Evolutionary conservation across 2,113 vertebrate species (phyloP).

Genomic region (Spea multiplicata): DNA sequence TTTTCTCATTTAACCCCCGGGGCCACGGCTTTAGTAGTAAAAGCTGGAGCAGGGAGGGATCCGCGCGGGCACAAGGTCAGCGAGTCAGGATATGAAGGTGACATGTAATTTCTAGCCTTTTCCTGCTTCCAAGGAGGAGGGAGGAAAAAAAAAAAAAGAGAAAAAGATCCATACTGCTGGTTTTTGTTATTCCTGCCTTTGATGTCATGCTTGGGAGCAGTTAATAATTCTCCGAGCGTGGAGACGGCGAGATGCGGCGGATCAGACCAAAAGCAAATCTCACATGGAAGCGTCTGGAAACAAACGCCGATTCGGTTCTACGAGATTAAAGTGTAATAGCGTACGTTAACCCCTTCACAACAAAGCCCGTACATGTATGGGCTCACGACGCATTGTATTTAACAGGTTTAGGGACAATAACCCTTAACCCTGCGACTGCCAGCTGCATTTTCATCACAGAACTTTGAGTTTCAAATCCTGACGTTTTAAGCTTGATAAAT

Average conservation of each 20-base stretch:
- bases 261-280: background rate
- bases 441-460: too few relatives aligned
- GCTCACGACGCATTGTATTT: too few relatives aligned
- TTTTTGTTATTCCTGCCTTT: slow-evolving; percentile 54
- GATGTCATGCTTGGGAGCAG: slow-evolving; percentile 27
- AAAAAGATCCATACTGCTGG: slow-evolving; percentile 49
- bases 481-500: too few relatives aligned
- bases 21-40: slow-evolving; percentile 57
- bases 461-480: too few relatives aligned
- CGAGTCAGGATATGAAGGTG: slow-evolving; percentile 62
- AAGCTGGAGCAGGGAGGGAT: slow-evolving; percentile 60
- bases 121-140: slow-evolving; percentile 52
- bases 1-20: slow-evolving; percentile 52
- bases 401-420: too few relatives aligned
- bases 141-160: background rate
- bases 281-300: slow-evolving; percentile 4
- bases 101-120: slow-evolving; percentile 63
- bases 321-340: too few relatives aligned
- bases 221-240: slow-evolving; percentile 11
- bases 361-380: too few relatives aligned
- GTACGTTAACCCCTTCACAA: too few relatives aligned
- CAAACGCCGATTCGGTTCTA: background rate
- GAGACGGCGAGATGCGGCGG: background rate
- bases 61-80: slow-evolving; percentile 55
- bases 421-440: too few relatives aligned